A percentile compares a stretch with the other conserved stretches of the same genome.
These are phyloP conservation scores for Geococcyx californianus DNA, from an alignment of 2,113 vertebrate species.

Conservation along the genomic window DNA sequence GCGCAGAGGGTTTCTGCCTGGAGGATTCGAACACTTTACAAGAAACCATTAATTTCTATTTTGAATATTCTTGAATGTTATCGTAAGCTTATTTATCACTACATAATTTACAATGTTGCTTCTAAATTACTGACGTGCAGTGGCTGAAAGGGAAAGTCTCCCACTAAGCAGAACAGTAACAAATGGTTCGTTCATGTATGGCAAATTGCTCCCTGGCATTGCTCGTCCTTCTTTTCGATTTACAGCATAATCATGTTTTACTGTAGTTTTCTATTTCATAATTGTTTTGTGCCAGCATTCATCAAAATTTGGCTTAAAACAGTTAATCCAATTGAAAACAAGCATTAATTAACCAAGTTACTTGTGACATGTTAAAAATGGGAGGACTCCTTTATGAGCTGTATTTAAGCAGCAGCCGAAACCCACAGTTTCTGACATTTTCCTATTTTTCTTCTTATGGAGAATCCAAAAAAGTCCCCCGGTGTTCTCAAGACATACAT, in stretches of 20 bases:
- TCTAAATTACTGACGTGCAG: not conserved
- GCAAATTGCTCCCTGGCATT: constrained; percentile 8
- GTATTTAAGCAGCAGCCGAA: not conserved
- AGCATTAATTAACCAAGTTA: constrained; percentile 14
- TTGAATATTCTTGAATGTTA: constrained; percentile 1
- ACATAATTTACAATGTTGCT: not conserved
- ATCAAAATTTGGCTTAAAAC: constrained; percentile 15
- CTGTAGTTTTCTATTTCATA: constrained; percentile 11
- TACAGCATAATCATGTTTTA: constrained; percentile 10
- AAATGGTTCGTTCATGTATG: not conserved
- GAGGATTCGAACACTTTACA: not conserved
- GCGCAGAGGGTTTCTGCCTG: not conserved
- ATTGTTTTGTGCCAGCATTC: not conserved
- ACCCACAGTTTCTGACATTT: not conserved
- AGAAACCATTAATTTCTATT: not conserved
- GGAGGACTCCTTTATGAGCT: not conserved
- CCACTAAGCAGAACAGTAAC: constrained; percentile 9
- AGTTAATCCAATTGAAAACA: constrained; percentile 1
- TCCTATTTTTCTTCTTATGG: constrained; percentile 12
- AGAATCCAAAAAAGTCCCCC: not conserved
- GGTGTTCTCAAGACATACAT: no score
- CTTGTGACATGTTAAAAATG: not conserved
- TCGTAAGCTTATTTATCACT: not conserved
- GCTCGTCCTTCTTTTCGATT: not conserved
- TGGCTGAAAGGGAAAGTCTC: not conserved